Evolutionary conservation across 2,113 vertebrate species (phyloP), one percentile per base, ranked within the genome.

Genomic region (Cinclus mexicanus): DNA sequence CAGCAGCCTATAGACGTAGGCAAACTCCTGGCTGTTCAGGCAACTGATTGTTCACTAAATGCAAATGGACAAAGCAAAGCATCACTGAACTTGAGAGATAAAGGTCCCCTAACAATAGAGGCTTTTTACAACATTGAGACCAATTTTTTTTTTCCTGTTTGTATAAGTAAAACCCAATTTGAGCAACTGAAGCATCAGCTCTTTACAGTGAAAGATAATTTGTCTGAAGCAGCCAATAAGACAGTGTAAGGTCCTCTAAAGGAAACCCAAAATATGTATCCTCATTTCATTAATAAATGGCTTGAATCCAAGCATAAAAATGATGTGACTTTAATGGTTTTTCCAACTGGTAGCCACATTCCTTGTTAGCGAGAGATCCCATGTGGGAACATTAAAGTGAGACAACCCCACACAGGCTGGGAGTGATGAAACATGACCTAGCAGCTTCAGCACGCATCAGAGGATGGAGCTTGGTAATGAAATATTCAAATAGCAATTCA

Each of bases 71-170:
- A 89, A 89, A 94, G 92, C 42, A 5, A 95, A 94, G 89, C 94
- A 92, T 93, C 72, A 56, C 88, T 95, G 92, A 95, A 97, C 90
- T 93, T 89, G 85, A 77, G 92, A 95, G 93, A 93, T 95, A 95
- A 96, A 96, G 88, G 80, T 95, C 69, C 77, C 69, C 61, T 87
- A 88, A 94, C 88, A 95, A 95, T 82, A 94, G 88, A 92, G 53
- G 69, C 90, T 88, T 92, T 88, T 86, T 80, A 89, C 71, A 88
- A 37, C n/a, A 49, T 42, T 16, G 19, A 86, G 79, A 57, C 79
- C 46, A 68, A 26, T 70, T 83, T 91, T 87, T 83, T 81, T 81
- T 78, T 72, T 49, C 59, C 59, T 93, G 79, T 95, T 96, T 93
- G 37, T 91, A 59, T 47, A 91, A 90, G 84, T 93, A 95, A 94